A percentile compares a stretch with the other conserved stretches of the same genome.
Conservation (phyloP, 2,797 vertebrate species). For the Mionectes olivaceus region DNA sequence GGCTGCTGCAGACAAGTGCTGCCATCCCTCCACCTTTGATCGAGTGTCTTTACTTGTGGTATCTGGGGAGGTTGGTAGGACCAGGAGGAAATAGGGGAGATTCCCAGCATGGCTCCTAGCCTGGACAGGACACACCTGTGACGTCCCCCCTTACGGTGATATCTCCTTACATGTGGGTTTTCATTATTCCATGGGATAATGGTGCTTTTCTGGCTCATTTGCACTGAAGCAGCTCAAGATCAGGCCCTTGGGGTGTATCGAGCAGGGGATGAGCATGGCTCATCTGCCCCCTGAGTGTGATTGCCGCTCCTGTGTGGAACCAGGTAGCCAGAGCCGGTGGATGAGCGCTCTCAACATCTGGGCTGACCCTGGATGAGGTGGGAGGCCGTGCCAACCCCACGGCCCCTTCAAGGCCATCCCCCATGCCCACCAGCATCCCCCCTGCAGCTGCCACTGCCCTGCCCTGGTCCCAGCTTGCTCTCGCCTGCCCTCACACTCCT, state of each 20-base stretch:
- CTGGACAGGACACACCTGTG: accelerated
- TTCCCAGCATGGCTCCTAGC: neutral
- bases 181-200: neutral
- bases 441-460: accelerated
- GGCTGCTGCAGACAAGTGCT: neutral
- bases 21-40: neutral
- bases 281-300: accelerated
- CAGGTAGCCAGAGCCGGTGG: neutral
- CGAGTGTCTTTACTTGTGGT: neutral
- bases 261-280: neutral
- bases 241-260: neutral
- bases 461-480: neutral
- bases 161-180: neutral
- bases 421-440: neutral
- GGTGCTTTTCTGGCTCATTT: neutral
- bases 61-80: neutral
- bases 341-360: accelerated
- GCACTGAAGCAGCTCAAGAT: neutral
- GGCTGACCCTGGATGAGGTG: neutral
- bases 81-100: neutral
- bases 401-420: neutral
- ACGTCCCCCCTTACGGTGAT: accelerated
- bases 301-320: neutral
- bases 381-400: neutral
- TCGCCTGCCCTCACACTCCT: neutral